Evolutionary conservation across 2,888 invertebrate genomes (phyloP), one percentile per base, ranked within the genome.

Genomic region (Ochropleura plecta): DNA sequence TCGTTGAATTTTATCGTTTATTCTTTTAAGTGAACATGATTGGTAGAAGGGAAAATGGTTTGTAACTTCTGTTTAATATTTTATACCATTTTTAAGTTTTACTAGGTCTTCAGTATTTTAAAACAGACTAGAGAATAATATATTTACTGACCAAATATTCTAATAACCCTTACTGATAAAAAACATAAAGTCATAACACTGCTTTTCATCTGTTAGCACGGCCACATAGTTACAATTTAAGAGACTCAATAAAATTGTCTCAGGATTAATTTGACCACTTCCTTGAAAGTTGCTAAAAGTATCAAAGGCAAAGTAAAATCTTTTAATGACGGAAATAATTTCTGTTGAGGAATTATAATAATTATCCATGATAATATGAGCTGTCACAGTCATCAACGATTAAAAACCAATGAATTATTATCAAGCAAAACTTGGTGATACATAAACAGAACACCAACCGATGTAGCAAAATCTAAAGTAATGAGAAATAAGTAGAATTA

Each of bases 401-500:
- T 16, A 42, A 14, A 20, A 9, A 57, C 16, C 18, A 51, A 59
- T 0, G 12, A 20, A 53, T 20, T 30, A 30, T 3, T 30, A 30
- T 30, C 30, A 3, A 62, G 12, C 42, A 42, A 60, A 60, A 6
- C 60, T 18, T 42, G 18, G 10, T 60, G 18, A 18, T 10, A 5
- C 42, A 6, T 12, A 3, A 6, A 18, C 10, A 18, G 10, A 60
- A 42, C 12, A 42, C 10, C 10, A 40, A 9, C 12, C 14, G n/a
- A 12, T 14, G 8, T 14, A 76, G 10, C 16, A 40, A 40, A 55
- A 40, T n/a, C 5, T 18, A 70, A 49, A 12, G 5, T 14, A 63
- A 65, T n/a, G 3, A 48, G 40, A n/a, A 7, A 59, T n/a, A 49
- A 10, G 48, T 42, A 66, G 40, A 77, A 81, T 81, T 42, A 20